Percentiles rank a stretch among this genome's conserved stretches.
phyloP scores from a whole-genome alignment of 2,888 invertebrate species.

The Leucozona laternaria region DNA sequence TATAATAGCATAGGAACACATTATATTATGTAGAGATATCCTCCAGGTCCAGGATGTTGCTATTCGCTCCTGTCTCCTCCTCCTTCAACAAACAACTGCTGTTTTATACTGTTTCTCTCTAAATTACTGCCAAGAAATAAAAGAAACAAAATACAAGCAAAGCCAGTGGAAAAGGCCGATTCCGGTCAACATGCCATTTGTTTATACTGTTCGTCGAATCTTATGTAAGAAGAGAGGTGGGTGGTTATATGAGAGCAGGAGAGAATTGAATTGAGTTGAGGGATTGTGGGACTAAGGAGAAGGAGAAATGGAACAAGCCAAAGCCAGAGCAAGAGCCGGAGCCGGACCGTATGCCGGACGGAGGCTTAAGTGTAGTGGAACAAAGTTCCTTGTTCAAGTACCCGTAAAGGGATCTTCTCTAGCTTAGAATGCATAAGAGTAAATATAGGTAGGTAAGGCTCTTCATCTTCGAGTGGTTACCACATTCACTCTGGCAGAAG shows the following conservation, averaged over 20 bases:
- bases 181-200: constrained; percentile 72
- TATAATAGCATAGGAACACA: constrained; percentile 6
- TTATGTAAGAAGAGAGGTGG: constrained; percentile 1
- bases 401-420: constrained; percentile 65
- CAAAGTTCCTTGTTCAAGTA: constrained; percentile 69
- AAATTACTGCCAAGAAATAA: constrained; percentile 68
- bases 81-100: constrained; percentile 16
- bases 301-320: neutral
- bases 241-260: neutral
- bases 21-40: constrained; percentile 16
- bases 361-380: constrained; percentile 62
- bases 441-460: constrained; percentile 44
- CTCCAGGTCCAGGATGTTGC: constrained; percentile 56
- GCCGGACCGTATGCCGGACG: constrained; percentile 11
- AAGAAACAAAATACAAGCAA: constrained; percentile 57
- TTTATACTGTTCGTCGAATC: constrained; percentile 15
- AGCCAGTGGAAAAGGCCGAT: constrained; percentile 62
- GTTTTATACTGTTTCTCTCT: constrained; percentile 51
- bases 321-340: neutral
- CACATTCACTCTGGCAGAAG: constrained; percentile 42
- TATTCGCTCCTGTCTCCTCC: neutral
- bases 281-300: neutral
- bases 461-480: constrained; percentile 71
- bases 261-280: constrained; percentile 2
- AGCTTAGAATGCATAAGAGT: constrained; percentile 70